Percentiles rank a stretch among this genome's conserved stretches.
These are phyloP conservation scores for Phrynocephalus versicolor DNA, from an alignment of 2,113 vertebrate species.

Conservation along the genomic window DNA sequence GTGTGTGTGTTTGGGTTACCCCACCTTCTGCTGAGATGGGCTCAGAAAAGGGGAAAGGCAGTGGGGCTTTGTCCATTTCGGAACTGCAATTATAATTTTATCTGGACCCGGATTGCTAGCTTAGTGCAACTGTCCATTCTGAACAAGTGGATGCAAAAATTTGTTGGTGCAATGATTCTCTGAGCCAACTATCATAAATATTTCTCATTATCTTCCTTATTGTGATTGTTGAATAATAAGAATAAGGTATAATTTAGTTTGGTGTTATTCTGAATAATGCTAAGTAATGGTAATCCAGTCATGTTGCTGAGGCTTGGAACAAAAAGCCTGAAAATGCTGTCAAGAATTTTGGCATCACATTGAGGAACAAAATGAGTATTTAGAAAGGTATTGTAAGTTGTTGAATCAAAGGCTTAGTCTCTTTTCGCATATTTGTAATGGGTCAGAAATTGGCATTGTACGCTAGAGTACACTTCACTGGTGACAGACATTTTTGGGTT, in stretches of 20 bases:
- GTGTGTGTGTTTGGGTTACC: too few relatives aligned
- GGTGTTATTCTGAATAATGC: background rate
- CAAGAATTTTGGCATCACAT: background rate
- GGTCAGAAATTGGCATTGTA: conserved; percentile 22
- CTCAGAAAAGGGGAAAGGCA: too few relatives aligned
- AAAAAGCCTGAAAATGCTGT: background rate
- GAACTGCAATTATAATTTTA: background rate
- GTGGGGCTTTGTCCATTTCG: background rate
- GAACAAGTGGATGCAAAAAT: background rate
- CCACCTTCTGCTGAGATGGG: too few relatives aligned
- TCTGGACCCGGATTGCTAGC: background rate
- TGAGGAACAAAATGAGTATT: conserved; percentile 18
- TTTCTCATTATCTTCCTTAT: background rate
- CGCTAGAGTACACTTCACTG: conserved; percentile 9
- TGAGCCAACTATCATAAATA: background rate
- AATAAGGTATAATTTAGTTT: background rate
- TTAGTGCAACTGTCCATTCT: background rate
- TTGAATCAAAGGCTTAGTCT: conserved; percentile 37
- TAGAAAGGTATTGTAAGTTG: conserved; percentile 2
- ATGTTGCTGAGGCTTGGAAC: background rate
- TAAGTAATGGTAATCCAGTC: conserved; percentile 10
- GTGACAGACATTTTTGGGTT: background rate
- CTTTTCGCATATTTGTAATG: conserved; percentile 28
- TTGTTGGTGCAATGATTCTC: accelerated
- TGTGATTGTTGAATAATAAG: background rate